These are phyloP conservation scores for Drosophila watanabei DNA, from an alignment of 1,140 invertebrate species.

Conservation along the genomic window DNA sequence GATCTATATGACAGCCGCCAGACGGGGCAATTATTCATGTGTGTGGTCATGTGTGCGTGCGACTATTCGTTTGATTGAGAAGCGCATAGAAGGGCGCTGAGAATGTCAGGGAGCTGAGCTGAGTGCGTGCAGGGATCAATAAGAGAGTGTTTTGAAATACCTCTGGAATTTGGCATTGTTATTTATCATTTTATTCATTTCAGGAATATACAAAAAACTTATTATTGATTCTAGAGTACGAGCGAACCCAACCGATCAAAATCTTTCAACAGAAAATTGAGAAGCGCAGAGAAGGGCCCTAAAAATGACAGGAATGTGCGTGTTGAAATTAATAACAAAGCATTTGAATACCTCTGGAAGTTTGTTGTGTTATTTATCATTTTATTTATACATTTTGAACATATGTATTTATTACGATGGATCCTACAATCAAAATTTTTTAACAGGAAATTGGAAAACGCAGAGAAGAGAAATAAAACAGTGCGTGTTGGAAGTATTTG, in stretches of 20 bases:
- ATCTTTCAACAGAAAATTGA: constrained; percentile 6
- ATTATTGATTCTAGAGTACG: no score
- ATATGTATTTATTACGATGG: no score
- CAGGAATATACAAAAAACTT: no score
- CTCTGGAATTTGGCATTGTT: no score
- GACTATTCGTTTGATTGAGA: constrained; percentile 42
- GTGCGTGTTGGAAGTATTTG: background rate
- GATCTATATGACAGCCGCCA: constrained; percentile 61
- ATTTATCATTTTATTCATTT: no score
- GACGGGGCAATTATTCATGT: constrained; percentile 45
- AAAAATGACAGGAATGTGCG: constrained; percentile 26
- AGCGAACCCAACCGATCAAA: background rate
- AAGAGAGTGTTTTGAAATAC: background rate
- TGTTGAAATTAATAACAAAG: constrained; percentile 13
- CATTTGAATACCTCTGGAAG: background rate
- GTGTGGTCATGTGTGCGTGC: constrained; percentile 37
- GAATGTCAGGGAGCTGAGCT: constrained; percentile 30
- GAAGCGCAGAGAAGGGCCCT: constrained; percentile 44
- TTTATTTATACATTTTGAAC: no score
- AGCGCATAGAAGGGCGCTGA: constrained; percentile 63
- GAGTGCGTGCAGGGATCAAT: constrained; percentile 43
- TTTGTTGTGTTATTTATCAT: no score
- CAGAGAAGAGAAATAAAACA: background rate
- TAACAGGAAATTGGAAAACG: constrained; percentile 17
- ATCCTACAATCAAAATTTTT: background rate